phyloP scores from a whole-genome alignment of 2,797 vertebrate species.

The Brachymystax lenok region DNA sequence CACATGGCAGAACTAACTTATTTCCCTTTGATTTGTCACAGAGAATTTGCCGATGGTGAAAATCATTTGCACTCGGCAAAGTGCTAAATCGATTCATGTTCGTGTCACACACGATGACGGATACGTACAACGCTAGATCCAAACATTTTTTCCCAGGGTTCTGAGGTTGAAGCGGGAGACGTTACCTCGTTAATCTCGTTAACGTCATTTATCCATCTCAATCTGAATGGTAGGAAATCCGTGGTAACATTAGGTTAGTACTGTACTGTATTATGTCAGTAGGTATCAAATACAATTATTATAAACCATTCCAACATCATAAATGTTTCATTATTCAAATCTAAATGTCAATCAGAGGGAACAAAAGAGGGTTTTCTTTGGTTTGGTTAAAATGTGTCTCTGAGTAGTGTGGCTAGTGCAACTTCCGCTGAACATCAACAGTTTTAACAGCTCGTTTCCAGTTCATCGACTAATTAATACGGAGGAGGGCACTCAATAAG shows the following conservation, averaged over 20 bases:
- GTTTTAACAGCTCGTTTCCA: constrained; percentile 25
- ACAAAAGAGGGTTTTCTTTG: background rate
- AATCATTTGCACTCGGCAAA: background rate
- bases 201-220: background rate
- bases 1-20: background rate
- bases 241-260: too few species aligned
- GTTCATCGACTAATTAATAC: constrained; percentile 35
- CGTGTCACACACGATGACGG: too few species aligned
- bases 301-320: background rate
- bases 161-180: too few species aligned
- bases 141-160: background rate
- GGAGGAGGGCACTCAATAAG: constrained; percentile 10
- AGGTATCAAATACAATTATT: background rate
- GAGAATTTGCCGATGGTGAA: background rate
- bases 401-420: background rate
- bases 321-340: background rate
- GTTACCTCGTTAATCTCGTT: background rate
- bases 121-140: too few species aligned
- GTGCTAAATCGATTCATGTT: background rate
- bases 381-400: constrained; percentile 1
- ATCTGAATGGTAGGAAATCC: background rate
- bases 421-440: constrained; percentile 16
- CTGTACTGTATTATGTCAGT: background rate
- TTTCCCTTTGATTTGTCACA: background rate
- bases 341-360: background rate